Conservation (phyloP, 1,140 invertebrate species). For the Bombyx mandarina region DNA sequence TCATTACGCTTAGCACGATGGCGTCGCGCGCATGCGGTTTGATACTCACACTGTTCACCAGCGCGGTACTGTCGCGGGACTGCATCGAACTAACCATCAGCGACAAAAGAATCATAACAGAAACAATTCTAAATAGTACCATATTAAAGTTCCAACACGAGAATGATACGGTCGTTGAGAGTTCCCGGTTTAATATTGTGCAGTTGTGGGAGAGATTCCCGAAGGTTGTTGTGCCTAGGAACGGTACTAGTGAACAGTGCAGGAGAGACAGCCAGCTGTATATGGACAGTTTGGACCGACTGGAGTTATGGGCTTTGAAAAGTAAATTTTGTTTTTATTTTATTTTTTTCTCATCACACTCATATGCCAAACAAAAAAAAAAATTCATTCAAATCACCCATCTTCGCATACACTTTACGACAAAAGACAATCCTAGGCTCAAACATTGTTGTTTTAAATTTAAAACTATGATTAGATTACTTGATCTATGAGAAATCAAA, state of each 20-base stretch:
- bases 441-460: too few species aligned
- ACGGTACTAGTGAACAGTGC: slow-evolving; percentile 59
- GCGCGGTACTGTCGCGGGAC: slow-evolving; percentile 39
- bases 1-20: slow-evolving; percentile 47
- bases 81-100: slow-evolving; percentile 52
- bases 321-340: slow-evolving; percentile 51
- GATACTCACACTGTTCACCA: slow-evolving; percentile 22
- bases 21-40: slow-evolving; percentile 46
- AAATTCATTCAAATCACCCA: too few species aligned
- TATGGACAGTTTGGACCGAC: slow-evolving; percentile 55
- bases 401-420: too few species aligned
- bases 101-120: slow-evolving; percentile 32
- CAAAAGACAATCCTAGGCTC: too few species aligned
- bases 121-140: slow-evolving; percentile 46
- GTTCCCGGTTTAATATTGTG: slow-evolving; percentile 36
- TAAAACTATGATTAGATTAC: too few species aligned
- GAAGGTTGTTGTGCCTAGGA: slow-evolving; percentile 51
- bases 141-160: slow-evolving; percentile 36
- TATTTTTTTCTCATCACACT: neutral
- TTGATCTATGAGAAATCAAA: too few species aligned
- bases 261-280: slow-evolving; percentile 53
- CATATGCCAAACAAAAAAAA: too few species aligned
- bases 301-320: slow-evolving; percentile 74
- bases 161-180: slow-evolving; percentile 40
- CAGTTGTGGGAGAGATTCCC: slow-evolving; percentile 55